phyloP scores from a whole-genome alignment of 2,113 vertebrate genomes.

The Girardinichthys multiradiatus region DNA sequence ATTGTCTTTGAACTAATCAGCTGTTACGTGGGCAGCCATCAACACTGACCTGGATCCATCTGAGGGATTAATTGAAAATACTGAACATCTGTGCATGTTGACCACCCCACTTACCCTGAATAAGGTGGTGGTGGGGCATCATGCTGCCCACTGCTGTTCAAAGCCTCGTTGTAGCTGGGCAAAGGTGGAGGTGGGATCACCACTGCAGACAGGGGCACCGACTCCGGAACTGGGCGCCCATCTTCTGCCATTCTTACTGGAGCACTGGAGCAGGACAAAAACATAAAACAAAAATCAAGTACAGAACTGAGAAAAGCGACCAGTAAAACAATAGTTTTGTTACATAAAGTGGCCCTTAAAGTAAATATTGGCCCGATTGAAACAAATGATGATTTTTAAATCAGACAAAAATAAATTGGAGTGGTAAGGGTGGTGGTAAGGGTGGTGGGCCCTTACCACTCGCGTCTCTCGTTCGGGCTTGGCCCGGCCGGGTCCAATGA shows the following conservation, averaged over 20 bases:
- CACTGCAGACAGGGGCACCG: constrained; percentile 63
- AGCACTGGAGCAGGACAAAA: constrained; percentile 43
- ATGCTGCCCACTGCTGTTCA: constrained; percentile 81
- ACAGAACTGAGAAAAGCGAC: background rate
- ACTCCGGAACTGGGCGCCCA: constrained; percentile 53
- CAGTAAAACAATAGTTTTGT: background rate
- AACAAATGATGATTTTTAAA: background rate
- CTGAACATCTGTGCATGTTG: background rate
- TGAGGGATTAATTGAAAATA: background rate
- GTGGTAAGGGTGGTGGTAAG: too few species aligned
- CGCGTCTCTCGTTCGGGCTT: too few species aligned
- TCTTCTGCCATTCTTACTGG: constrained; percentile 71
- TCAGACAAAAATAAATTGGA: too few species aligned
- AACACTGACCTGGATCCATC: background rate
- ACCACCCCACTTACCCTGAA: constrained; percentile 77
- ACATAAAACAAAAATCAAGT: background rate
- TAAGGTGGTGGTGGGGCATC: constrained; percentile 90
- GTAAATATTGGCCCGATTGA: too few species aligned
- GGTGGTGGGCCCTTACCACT: too few species aligned
- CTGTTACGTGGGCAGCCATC: too few species aligned
- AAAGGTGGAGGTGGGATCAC: constrained; percentile 79
- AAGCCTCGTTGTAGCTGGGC: constrained; percentile 86
- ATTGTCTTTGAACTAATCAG: too few species aligned
- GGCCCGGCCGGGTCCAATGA: too few species aligned
- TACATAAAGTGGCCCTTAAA: background rate